A percentile compares a stretch with the other conserved stretches of the same genome.
phyloP scores from a whole-genome alignment of 2,797 vertebrate species.

The Danio aesculapii region DNA sequence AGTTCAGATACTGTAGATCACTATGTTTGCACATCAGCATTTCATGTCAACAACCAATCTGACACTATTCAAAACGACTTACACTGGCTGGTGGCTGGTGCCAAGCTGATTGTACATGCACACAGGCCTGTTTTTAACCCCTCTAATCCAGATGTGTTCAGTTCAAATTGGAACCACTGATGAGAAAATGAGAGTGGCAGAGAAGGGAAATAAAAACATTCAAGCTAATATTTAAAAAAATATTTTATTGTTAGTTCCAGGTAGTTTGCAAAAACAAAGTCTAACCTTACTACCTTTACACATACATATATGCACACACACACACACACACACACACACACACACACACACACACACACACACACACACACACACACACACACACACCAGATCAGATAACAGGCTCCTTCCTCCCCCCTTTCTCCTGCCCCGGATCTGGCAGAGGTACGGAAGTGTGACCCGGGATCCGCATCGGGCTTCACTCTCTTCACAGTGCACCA shows the following conservation, averaged over 20 bases:
- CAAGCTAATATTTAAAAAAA: neutral
- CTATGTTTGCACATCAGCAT: neutral
- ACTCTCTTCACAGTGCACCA: slow-evolving; percentile 37
- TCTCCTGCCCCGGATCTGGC: slow-evolving; percentile 43
- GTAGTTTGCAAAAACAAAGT: slow-evolving; percentile 12
- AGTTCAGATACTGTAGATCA: too few species aligned
- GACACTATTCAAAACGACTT: too few species aligned
- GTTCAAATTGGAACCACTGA: slow-evolving; percentile 53
- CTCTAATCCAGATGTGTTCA: slow-evolving; percentile 53
- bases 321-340: slow-evolving; percentile 13
- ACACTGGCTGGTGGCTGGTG: neutral
- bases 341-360: neutral
- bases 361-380: neutral
- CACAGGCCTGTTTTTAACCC: slow-evolving; percentile 58
- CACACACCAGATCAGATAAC: slow-evolving; percentile 59
- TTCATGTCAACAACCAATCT: too few species aligned
- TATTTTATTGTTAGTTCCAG: slow-evolving; percentile 18
- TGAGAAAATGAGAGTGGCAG: slow-evolving; percentile 2
- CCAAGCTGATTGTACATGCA: slow-evolving; percentile 20
- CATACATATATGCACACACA: slow-evolving; percentile 1
- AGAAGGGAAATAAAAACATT: neutral
- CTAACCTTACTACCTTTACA: slow-evolving; percentile 6
- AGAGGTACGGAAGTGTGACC: slow-evolving; percentile 52
- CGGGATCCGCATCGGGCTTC: slow-evolving; percentile 27
- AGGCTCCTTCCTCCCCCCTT: slow-evolving; percentile 37